Evolutionary conservation across 30 jellyfish, hydroid and myxozoan genomes (phyloP), one percentile per base, ranked within the genome.

Genomic region (Nemopilema nomurai): DNA sequence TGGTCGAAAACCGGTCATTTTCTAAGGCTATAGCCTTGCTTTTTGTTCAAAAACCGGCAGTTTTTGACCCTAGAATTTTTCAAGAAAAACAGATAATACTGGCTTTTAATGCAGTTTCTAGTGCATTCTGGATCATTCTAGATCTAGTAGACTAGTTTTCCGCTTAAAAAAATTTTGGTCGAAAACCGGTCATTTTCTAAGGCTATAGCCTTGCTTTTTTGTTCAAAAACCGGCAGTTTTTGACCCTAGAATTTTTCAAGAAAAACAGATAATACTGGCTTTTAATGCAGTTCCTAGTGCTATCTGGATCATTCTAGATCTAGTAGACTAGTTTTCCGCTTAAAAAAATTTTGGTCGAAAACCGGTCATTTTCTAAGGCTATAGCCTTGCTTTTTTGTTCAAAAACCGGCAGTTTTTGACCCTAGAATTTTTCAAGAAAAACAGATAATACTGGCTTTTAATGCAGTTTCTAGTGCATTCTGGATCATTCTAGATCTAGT

Each of bases 11-110:
- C 8, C 29, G 73, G 18, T 7, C 73, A 63, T 63, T 63, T 63
- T n/a, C 8, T 24, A 63, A 63, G 73, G 8, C 73, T 63, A 63
- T 63, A 63, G 73, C 73, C 73, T 63, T 63, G 30, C 73, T 18
- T 63, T 63, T 19, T 63, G 4, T 8, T 8, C 73, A 63, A n/a
- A 63, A 19, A 19, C 4, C 18, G 7, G 29, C 7, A 63, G 73
- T 4, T n/a, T n/a, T n/a, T n/a, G n/a, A n/a, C n/a, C n/a, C n/a
- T n/a, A n/a, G n/a, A n/a, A n/a, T n/a, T n/a, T n/a, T n/a, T n/a
- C n/a, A n/a, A n/a, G n/a, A n/a, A n/a, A n/a, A n/a, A n/a, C n/a
- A n/a, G n/a, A n/a, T n/a, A n/a, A n/a, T n/a, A n/a, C n/a, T n/a
- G n/a, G n/a, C n/a, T n/a, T n/a, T n/a, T 3, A 19, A 63, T 63